phyloP scores from a whole-genome alignment of 2,113 vertebrate genomes.

The Sinocyclocheilus anophthalmus region DNA sequence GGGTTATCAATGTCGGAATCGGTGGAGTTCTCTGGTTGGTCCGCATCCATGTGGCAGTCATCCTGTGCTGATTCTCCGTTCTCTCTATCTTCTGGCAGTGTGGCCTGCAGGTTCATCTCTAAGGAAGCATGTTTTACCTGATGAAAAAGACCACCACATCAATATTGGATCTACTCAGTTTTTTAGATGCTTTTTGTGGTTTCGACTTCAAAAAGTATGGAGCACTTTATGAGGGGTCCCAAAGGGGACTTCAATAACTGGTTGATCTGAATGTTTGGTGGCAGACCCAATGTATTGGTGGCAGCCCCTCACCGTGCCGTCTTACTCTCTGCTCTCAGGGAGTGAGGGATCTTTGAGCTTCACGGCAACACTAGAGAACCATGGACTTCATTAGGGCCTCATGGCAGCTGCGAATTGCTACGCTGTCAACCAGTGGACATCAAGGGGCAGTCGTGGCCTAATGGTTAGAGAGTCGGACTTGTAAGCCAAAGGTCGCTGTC shows the following conservation, averaged over 20 bases:
- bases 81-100: too few species aligned
- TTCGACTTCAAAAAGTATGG: conserved; percentile 1
- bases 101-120: too few species aligned
- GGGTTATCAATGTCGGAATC: too few species aligned
- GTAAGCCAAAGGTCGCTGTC: too few species aligned
- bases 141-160: too few species aligned
- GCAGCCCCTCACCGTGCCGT: background rate
- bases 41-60: too few species aligned
- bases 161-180: background rate
- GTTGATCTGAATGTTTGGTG: background rate
- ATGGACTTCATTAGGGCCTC: conserved; percentile 13
- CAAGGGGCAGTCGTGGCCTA: too few species aligned
- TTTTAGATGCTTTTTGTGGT: background rate
- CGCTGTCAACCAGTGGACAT: conserved; percentile 62
- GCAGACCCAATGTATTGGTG: background rate
- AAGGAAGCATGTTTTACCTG: too few species aligned
- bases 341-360: conserved; percentile 9
- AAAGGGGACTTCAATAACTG: background rate
- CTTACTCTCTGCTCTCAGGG: background rate
- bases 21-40: too few species aligned
- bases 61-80: too few species aligned
- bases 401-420: conserved; percentile 36
- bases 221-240: background rate
- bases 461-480: too few species aligned
- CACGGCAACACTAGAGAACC: background rate